Evolutionary conservation across 2,113 vertebrate genomes (phyloP), one percentile per base, ranked within the genome.

Genomic region (Grantiella picta): DNA sequence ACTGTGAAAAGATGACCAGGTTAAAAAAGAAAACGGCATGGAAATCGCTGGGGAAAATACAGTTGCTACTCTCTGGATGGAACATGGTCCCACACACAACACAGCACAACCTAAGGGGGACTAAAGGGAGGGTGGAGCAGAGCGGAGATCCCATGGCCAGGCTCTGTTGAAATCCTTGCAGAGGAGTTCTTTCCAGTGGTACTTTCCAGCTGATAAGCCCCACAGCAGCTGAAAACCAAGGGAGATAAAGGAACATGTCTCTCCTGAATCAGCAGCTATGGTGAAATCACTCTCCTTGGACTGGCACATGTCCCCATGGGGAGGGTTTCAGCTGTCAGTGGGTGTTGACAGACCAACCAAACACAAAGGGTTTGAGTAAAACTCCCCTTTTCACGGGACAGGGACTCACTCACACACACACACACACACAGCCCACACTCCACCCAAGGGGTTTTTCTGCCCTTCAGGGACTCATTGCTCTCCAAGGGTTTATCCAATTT

Each of bases 121-220:
- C n/a, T 15, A 29, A 54, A 40, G n/a, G 42, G n/a, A 40, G n/a
- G 35, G 21, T 42, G 60, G 35, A 49, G 52, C 16, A 29, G 28
- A 53, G 10, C 13, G 20, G 21, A 9, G 31, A n/a, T 20, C 35
- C 25, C 52, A 42, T 0, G 0, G 14, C 25, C 52, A 42, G 61
- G 40, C 23, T 28, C n/a, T 15, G 12, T 5, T 28, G 69, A 28
- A 84, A n/a, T 4, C 28, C 49, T 23, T 28, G 40, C 50, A 84
- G 15, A 38, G 14, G 5, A 33, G 35, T n/a, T n/a, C n/a, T n/a
- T n/a, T n/a, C n/a, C 71, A 49, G 60, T 29, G 35, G 29, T 56
- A 42, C 10, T 57, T 85, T 31, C 35, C 70, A 59, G 61, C 13
- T 35, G 20, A 25, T 49, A 31, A 66, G 13, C 31, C 25, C 35